Conservation (phyloP, 2,797 vertebrate genomes). For the Tokudaia muenninki region DNA sequence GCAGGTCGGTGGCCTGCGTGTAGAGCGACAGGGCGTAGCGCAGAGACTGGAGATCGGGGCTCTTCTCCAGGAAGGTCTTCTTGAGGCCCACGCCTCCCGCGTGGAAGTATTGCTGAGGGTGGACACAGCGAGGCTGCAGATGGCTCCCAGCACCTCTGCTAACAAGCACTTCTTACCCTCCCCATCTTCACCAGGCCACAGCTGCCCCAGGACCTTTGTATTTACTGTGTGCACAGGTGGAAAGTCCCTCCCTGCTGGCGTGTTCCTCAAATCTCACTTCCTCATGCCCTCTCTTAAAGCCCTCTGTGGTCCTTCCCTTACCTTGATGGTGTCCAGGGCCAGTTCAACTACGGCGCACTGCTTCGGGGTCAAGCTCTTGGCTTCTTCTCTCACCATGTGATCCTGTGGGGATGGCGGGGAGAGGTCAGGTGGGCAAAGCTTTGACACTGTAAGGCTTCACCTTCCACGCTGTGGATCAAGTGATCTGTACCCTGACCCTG, state of each 20-base stretch:
- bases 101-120: slow-evolving; percentile 98
- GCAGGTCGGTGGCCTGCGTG: slow-evolving; percentile 98
- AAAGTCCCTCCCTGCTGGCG: neutral
- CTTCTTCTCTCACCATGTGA: slow-evolving; percentile 99
- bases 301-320: slow-evolving; percentile 79
- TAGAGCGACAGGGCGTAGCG: slow-evolving; percentile 98
- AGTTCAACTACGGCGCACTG: slow-evolving; percentile 99
- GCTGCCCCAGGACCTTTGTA: neutral
- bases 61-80: slow-evolving; percentile 99
- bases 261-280: neutral
- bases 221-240: neutral
- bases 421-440: neutral
- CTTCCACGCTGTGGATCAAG: neutral
- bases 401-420: slow-evolving; percentile 88
- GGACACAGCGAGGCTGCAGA: rapidly evolving
- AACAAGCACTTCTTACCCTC: neutral
- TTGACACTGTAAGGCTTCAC: neutral
- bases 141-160: neutral
- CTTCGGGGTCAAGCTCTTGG: slow-evolving; percentile 97
- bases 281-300: neutral
- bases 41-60: slow-evolving; percentile 96
- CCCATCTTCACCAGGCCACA: neutral
- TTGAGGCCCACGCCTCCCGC: slow-evolving; percentile 98
- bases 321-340: slow-evolving; percentile 99
- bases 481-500: neutral